Evolutionary conservation across 2,888 invertebrate species (phyloP), one percentile per base, ranked within the genome.

Genomic region (Timandra comae): DNA sequence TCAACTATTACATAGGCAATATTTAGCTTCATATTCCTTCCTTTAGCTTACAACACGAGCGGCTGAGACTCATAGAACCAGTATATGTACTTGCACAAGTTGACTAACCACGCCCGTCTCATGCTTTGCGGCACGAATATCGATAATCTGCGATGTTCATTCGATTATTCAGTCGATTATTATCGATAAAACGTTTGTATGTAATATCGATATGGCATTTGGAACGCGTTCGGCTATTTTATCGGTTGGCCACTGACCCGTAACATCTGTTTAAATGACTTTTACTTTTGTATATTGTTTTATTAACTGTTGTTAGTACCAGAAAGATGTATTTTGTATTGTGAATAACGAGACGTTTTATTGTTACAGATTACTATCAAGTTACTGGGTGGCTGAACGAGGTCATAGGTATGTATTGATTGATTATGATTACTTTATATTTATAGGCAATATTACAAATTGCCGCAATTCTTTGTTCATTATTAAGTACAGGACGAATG

Each of bases 371-470:
- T 77, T 63, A 60, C 57, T 62, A 61, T 62, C 48, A 56, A 62
- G 67, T 70, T 50, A 55, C 63, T 63, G 71, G 59, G 61, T 50
- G 69, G 77, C 77, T 80, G 82, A 78, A 81, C 82, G 62, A 75
- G 67, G 74, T 68, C 60, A 74, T 65, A 75, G 80, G 78, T 81
- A 50, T 38, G 48, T 50, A 41, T 24, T 5, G 6, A 10, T 7
- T 16, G 3, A 3, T 16, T 16, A 1, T n/a, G n/a, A n/a, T n/a
- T n/a, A n/a, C n/a, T n/a, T n/a, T n/a, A n/a, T n/a, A n/a, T n/a
- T n/a, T n/a, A n/a, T n/a, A n/a, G n/a, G n/a, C n/a, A n/a, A n/a
- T n/a, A n/a, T n/a, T n/a, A n/a, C n/a, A n/a, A n/a, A n/a, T n/a
- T n/a, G n/a, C n/a, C n/a, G n/a, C n/a, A n/a, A n/a, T n/a, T n/a